These are phyloP conservation scores for Euspilapteryx auroguttella DNA, from an alignment of 2,888 invertebrate genomes.

Conservation along the genomic window DNA sequence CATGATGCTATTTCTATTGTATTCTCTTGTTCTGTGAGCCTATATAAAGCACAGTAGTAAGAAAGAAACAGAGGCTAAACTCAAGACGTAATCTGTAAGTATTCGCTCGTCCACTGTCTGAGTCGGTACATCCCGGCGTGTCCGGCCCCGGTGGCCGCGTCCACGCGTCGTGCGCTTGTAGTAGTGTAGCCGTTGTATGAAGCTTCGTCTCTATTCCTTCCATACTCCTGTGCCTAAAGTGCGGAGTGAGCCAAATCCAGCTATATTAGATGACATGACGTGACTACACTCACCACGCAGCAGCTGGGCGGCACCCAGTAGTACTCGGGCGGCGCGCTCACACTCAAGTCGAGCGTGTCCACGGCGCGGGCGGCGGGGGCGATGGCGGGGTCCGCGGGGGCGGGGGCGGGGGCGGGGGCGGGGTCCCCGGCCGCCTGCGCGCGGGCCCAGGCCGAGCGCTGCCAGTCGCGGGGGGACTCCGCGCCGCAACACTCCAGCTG, in stretches of 20 bases:
- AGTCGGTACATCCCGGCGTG: no score
- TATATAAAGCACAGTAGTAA: no score
- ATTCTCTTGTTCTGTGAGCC: no score
- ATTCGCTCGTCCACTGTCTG: no score
- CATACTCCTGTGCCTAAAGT: no score
- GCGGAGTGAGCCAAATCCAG: no score
- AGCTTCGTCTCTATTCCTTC: no score
- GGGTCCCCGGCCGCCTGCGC: slow-evolving; percentile 8
- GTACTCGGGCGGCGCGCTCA: slow-evolving; percentile 24
- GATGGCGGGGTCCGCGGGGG: slow-evolving; percentile 4
- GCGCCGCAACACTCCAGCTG: slow-evolving; percentile 93
- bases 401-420: slow-evolving; percentile 4
- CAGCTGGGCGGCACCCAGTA: slow-evolving; percentile 39
- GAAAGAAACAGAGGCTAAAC: no score
- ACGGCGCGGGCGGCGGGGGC: slow-evolving; percentile 7
- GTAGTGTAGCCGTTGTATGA: no score
- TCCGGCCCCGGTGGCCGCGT: slow-evolving; percentile 17
- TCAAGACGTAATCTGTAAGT: no score
- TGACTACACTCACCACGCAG: slow-evolving; percentile 13
- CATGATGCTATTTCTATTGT: no score
- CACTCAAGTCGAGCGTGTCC: slow-evolving; percentile 30
- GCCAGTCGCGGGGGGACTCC: slow-evolving; percentile 92
- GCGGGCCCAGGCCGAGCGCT: slow-evolving; percentile 28
- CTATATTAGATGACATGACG: no score
- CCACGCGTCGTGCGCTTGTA: slow-evolving; percentile 15